phyloP scores from a whole-genome alignment of 2,797 vertebrate species.

The Lemur catta region DNA sequence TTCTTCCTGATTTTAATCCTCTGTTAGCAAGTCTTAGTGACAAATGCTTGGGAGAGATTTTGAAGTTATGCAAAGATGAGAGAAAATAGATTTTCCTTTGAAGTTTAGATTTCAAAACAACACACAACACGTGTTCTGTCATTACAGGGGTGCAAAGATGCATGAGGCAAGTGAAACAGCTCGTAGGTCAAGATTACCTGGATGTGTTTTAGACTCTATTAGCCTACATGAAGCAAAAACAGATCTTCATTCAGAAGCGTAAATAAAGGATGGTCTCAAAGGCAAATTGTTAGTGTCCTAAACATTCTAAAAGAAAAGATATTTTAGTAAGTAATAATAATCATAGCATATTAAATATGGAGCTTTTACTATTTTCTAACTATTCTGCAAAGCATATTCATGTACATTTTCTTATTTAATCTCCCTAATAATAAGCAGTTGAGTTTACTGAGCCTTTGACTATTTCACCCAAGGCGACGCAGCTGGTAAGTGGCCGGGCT shows the following conservation, averaged over 20 bases:
- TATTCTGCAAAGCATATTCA: neutral
- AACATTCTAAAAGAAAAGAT: neutral
- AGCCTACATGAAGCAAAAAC: neutral
- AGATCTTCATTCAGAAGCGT: neutral
- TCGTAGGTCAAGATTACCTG: neutral
- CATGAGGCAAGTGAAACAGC: neutral
- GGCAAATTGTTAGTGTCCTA: neutral
- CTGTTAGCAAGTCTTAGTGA: neutral
- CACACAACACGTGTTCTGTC: neutral
- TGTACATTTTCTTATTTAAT: neutral
- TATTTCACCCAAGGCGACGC: neutral
- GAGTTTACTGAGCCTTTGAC: neutral
- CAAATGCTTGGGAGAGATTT: neutral
- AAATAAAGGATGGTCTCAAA: neutral
- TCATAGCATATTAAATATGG: neutral
- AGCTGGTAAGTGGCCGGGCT: neutral
- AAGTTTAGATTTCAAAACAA: neutral
- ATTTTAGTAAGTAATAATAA: neutral
- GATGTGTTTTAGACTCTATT: neutral
- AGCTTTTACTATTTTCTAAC: neutral
- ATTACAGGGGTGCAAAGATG: neutral
- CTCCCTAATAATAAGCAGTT: neutral
- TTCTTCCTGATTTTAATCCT: neutral
- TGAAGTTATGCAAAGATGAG: neutral
- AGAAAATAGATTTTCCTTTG: constrained; percentile 18